Evolutionary conservation across 2,888 invertebrate genomes (phyloP).

Genomic region (Eurytoma californica): DNA sequence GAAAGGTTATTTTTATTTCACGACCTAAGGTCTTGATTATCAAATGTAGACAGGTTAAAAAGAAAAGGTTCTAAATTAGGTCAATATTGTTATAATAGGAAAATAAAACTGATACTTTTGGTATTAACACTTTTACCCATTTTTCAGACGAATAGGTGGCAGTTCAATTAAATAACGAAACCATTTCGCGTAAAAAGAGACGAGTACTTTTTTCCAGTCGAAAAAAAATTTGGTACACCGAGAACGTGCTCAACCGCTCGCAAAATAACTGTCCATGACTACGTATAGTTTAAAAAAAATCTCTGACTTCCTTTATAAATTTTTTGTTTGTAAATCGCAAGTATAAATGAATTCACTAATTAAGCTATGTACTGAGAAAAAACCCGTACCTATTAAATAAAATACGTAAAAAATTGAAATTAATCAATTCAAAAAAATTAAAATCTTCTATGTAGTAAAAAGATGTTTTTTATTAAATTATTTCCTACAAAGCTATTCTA

Average conservation of each 20-base stretch:
- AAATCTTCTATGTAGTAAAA: too few species aligned
- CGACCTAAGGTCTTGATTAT: too few species aligned
- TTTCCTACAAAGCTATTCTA: too few species aligned
- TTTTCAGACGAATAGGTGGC: slow-evolving; percentile 30
- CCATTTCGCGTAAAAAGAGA: slow-evolving; percentile 29
- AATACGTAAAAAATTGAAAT: too few species aligned
- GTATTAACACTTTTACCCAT: slow-evolving; percentile 34
- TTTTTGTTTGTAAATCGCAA: slow-evolving; percentile 28
- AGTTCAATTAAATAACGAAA: slow-evolving; percentile 29
- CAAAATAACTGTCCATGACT: slow-evolving; percentile 29
- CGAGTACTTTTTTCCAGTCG: background rate
- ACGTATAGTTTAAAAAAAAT: slow-evolving; percentile 18
- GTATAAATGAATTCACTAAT: background rate
- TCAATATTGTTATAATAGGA: too few species aligned
- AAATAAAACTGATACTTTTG: background rate
- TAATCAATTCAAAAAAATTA: too few species aligned
- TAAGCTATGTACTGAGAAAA: too few species aligned
- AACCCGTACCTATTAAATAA: too few species aligned
- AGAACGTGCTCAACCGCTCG: slow-evolving; percentile 23
- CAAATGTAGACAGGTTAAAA: too few species aligned
- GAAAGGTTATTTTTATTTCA: too few species aligned
- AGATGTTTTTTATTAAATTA: too few species aligned
- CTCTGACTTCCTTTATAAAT: slow-evolving; percentile 8
- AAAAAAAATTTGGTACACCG: slow-evolving; percentile 7
- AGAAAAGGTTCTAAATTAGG: too few species aligned